These are phyloP conservation scores for Drosophila mulleri DNA, from an alignment of 2,888 invertebrate species.

Conservation along the genomic window DNA sequence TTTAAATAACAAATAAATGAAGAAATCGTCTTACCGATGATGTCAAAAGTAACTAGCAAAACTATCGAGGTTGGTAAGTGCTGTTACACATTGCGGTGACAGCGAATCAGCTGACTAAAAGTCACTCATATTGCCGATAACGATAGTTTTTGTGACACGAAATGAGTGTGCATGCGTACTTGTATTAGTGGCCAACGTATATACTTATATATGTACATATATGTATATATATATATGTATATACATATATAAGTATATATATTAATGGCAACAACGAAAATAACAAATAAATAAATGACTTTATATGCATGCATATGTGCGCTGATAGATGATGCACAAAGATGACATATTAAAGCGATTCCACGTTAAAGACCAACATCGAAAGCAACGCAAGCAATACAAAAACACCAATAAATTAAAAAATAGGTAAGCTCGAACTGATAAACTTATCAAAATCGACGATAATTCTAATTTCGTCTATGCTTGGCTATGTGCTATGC, in stretches of 20 bases:
- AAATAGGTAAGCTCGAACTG: conserved; percentile 60
- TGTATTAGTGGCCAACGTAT: conserved; percentile 34
- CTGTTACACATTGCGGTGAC: conserved; percentile 8
- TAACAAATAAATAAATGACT: conserved; percentile 70
- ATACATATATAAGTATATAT: conserved; percentile 23
- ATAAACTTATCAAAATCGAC: conserved; percentile 64
- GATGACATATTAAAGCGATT: conserved; percentile 56
- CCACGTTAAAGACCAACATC: conserved; percentile 26
- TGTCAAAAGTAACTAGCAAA: neutral
- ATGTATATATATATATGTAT: conserved; percentile 10
- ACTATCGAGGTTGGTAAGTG: conserved; percentile 15
- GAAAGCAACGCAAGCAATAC: conserved; percentile 12
- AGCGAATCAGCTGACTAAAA: conserved; percentile 35
- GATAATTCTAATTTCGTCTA: conserved; percentile 65
- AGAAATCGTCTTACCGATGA: neutral
- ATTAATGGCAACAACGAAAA: conserved; percentile 55
- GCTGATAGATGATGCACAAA: conserved; percentile 62
- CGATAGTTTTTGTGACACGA: conserved; percentile 37
- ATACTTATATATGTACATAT: conserved; percentile 21
- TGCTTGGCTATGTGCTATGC: conserved; percentile 25
- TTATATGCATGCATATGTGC: conserved; percentile 41
- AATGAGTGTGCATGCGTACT: conserved; percentile 34
- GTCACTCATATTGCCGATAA: conserved; percentile 22
- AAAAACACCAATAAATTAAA: conserved; percentile 34
- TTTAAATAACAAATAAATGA: neutral